Evolutionary conservation across 2,113 vertebrate genomes (phyloP), one percentile per base, ranked within the genome.

Genomic region (Petroica traversi): DNA sequence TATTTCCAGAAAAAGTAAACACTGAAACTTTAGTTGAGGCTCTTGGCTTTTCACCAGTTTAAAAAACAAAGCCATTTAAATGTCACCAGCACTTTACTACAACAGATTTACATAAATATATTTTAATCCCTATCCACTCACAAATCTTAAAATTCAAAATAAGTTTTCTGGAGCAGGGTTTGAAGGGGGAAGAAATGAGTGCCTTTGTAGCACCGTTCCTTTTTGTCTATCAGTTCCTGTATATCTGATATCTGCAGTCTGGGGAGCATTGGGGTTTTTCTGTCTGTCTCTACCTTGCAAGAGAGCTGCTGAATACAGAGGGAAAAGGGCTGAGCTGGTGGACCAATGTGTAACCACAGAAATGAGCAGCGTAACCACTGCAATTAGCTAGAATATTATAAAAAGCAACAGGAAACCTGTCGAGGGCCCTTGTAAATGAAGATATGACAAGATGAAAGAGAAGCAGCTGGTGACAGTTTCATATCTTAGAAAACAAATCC

Each of bases 321-420:
- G 19, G 14, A 63, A 49, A 69, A 63, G n/a, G 16, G 23, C 38
- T 89, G 61, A 78, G 68, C 24, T 61, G 29, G 11, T 45, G 24
- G 31, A 34, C 45, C 31, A 49, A 43, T 40, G 28, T 12, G 11
- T 19, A 66, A n/a, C n/a, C n/a, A n/a, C n/a, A n/a, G n/a, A n/a
- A n/a, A n/a, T n/a, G 58, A 90, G 25, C 34, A 62, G 17, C 6
- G 25, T 40, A 69, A 64, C 16, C 51, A 17, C 24, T 33, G 23
- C 91, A 81, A 84, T 85, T 93, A 93, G 18, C 38, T 75, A 61
- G 41, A 84, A 91, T 41, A 16, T 51, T 87, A 94, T 73, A 89
- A 93, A 92, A 95, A 95, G 84, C n/a, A 94, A 85, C 38, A 84
- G 43, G 38, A 94, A 95, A 92, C 38, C 41, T 57, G 20, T 23